Percentiles rank a stretch among this genome's conserved stretches.
These are phyloP conservation scores for Lampris incognitus DNA, from an alignment of 2,113 vertebrate genomes.

Conservation along the genomic window DNA sequence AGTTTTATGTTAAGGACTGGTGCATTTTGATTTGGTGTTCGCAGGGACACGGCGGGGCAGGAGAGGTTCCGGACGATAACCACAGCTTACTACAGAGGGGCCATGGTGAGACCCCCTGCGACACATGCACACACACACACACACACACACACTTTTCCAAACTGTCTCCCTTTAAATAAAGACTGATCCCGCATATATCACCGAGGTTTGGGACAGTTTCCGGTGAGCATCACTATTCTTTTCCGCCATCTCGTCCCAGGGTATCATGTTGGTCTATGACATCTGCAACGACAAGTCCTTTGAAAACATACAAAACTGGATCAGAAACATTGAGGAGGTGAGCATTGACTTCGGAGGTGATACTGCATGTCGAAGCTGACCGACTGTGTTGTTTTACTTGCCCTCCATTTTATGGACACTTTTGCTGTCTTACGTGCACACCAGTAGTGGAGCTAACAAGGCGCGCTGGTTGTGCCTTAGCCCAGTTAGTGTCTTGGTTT, in stretches of 20 bases:
- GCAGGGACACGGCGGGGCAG: conserved; percentile 95
- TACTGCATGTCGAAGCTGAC: no score
- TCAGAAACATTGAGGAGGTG: conserved; percentile 98
- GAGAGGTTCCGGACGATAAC: conserved; percentile 96
- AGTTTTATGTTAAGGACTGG: neutral
- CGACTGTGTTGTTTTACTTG: no score
- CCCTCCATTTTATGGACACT: no score
- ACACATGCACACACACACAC: no score
- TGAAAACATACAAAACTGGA: conserved; percentile 99
- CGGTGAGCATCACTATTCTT: neutral
- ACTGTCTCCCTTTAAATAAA: neutral
- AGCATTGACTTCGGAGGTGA: conserved; percentile 11
- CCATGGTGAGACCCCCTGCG: conserved; percentile 84
- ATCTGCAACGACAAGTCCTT: conserved; percentile 98
- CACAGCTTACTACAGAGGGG: conserved; percentile 94
- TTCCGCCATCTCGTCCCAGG: conserved; percentile 77
- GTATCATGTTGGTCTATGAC: conserved; percentile 98
- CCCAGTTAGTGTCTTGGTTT: neutral
- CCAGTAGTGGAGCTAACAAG: no score
- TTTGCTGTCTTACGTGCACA: neutral
- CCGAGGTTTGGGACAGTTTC: neutral
- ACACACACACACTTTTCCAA: neutral
- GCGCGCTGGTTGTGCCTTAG: neutral
- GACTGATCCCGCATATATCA: neutral
- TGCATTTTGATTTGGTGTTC: neutral